Percentiles rank a stretch among this genome's conserved stretches.
Evolutionary conservation across 1,140 invertebrate genomes (phyloP).

Genomic region (Nephila pilipes): DNA sequence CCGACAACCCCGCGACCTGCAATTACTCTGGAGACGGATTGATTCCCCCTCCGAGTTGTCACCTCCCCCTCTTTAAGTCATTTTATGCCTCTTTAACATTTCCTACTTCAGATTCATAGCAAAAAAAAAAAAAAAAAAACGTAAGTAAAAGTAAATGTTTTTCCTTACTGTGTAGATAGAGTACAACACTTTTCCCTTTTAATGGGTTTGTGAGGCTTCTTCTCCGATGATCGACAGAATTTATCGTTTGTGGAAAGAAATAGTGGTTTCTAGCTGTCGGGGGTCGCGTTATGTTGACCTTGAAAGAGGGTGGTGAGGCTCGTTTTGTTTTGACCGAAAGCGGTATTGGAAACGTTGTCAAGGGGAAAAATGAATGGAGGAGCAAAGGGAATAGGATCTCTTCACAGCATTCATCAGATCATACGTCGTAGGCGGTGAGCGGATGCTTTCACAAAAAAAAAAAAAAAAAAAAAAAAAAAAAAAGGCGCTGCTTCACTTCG

Average conservation of each 20-base stretch:
- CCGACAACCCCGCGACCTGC: constrained; percentile 14
- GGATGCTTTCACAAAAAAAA: neutral
- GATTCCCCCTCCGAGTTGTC: neutral
- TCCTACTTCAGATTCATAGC: neutral
- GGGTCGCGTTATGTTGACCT: neutral
- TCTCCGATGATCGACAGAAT: neutral
- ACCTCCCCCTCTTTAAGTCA: neutral
- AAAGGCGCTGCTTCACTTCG: neutral
- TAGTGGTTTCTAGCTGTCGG: neutral
- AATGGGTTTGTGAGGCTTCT: neutral
- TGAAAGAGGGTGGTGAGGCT: neutral
- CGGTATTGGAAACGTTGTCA: neutral
- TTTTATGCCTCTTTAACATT: neutral
- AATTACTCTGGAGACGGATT: constrained; percentile 20
- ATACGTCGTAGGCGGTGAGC: neutral
- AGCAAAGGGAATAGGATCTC: neutral
- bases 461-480: neutral
- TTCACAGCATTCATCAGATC: neutral
- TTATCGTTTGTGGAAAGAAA: constrained; percentile 16
- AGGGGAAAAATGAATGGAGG: neutral
- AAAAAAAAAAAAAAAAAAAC: neutral
- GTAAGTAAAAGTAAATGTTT: neutral
- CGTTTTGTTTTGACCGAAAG: neutral
- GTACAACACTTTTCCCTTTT: neutral
- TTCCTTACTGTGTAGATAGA: neutral